These are phyloP conservation scores for Actenoides hombroni DNA, from an alignment of 2,113 vertebrate species.

Conservation along the genomic window DNA sequence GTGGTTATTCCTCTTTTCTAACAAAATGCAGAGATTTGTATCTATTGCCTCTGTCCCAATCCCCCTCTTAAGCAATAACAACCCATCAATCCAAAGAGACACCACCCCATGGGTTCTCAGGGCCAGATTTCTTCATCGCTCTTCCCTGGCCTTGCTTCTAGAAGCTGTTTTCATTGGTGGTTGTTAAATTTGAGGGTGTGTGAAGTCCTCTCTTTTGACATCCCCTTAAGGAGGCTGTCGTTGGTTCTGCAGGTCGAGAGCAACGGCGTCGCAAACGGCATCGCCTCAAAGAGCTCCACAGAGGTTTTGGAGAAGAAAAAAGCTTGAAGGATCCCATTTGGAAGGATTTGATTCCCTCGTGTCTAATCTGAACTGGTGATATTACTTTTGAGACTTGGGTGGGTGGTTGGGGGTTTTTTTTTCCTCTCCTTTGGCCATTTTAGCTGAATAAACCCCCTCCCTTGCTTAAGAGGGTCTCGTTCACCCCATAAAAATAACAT, in stretches of 20 bases:
- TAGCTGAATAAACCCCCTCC: not conserved
- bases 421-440: conserved; percentile 45
- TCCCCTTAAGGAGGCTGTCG: not conserved
- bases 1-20: too few species aligned
- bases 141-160: not conserved
- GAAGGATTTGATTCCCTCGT: not conserved
- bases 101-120: not conserved
- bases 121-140: not conserved
- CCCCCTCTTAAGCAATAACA: not conserved
- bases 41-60: not conserved
- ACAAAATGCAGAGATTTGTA: too few species aligned
- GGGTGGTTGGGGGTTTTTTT: not conserved
- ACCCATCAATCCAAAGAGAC: not conserved
- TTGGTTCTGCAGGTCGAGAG: conserved; percentile 63
- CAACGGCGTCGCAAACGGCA: conserved; percentile 66
- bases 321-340: conserved; percentile 57
- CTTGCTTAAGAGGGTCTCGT: not conserved
- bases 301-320: conserved; percentile 80
- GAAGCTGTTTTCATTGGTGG: not conserved
- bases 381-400: too few species aligned
- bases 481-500: not conserved
- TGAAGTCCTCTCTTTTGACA: not conserved
- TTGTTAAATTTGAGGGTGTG: not conserved
- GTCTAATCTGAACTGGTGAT: conserved; percentile 41
- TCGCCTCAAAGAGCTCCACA: conserved; percentile 52